Conservation (phyloP, 2,797 vertebrate species). For the Prionace glauca region DNA sequence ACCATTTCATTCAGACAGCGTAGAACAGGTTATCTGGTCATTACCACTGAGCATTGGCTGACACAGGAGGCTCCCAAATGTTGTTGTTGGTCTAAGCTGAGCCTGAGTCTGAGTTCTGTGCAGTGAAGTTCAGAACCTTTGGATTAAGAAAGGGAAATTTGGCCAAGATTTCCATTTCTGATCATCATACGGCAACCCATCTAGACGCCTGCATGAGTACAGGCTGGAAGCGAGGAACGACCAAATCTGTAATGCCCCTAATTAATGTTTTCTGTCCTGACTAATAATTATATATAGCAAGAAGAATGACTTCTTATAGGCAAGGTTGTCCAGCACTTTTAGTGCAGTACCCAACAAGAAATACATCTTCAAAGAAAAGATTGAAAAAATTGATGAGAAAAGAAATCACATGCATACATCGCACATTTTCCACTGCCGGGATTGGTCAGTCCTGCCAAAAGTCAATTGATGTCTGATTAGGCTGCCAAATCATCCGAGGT, state of each 20-base stretch:
- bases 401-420: not conserved
- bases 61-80: not conserved
- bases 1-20: not conserved
- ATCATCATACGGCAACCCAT: not conserved
- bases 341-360: not conserved
- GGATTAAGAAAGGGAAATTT: not conserved
- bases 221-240: not conserved
- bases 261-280: not conserved
- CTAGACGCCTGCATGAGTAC: not conserved
- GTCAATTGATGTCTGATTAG: too few relatives aligned
- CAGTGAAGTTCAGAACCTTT: not conserved
- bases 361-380: not conserved
- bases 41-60: not conserved
- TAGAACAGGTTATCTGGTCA: not conserved
- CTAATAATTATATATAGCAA: not conserved
- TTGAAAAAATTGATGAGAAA: not conserved
- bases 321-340: not conserved
- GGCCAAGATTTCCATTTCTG: not conserved
- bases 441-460: too few relatives aligned
- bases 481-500: too few relatives aligned
- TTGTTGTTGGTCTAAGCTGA: not conserved
- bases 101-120: not conserved
- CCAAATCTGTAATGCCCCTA: not conserved
- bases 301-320: not conserved
- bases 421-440: not conserved